Conservation (phyloP, 2,888 invertebrate species). For the Drosophila prolongata region DNA sequence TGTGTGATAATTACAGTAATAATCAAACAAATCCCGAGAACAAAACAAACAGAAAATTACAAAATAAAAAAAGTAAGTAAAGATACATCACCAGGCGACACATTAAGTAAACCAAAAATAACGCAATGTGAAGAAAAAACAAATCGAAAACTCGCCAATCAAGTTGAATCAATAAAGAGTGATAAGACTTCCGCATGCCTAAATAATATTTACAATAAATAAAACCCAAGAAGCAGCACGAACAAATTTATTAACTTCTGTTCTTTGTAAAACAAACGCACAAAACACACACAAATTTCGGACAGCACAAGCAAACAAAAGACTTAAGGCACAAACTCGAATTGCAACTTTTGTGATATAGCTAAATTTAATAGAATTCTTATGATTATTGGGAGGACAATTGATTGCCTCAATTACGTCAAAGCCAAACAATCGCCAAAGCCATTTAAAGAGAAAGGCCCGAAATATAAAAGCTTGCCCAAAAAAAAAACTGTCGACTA, state of each 20-base stretch:
- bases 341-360: slow-evolving; percentile 26
- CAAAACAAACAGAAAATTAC: slow-evolving; percentile 32
- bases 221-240: slow-evolving; percentile 43
- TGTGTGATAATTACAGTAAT: slow-evolving; percentile 57
- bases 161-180: slow-evolving; percentile 51
- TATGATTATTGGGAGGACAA: slow-evolving; percentile 45
- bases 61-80: slow-evolving; percentile 59
- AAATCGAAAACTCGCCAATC: slow-evolving; percentile 60
- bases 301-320: slow-evolving; percentile 25
- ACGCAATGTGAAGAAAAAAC: slow-evolving; percentile 12
- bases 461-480: slow-evolving; percentile 34
- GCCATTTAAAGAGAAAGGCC: slow-evolving; percentile 69
- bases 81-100: slow-evolving; percentile 5
- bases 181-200: slow-evolving; percentile 79
- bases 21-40: slow-evolving; percentile 37
- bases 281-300: slow-evolving; percentile 5
- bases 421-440: slow-evolving; percentile 40
- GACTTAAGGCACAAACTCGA: slow-evolving; percentile 21
- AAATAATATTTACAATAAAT: slow-evolving; percentile 70
- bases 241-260: slow-evolving; percentile 44
- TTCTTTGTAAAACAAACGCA: slow-evolving; percentile 32
- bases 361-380: slow-evolving; percentile 8
- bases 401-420: slow-evolving; percentile 65
- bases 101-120: slow-evolving; percentile 27
- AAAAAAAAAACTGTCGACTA: slow-evolving; percentile 46